Percentiles rank a stretch among this genome's conserved stretches.
These are phyloP conservation scores for Heteromormyrus szaboi DNA, from an alignment of 2,797 vertebrate genomes.

Conservation along the genomic window DNA sequence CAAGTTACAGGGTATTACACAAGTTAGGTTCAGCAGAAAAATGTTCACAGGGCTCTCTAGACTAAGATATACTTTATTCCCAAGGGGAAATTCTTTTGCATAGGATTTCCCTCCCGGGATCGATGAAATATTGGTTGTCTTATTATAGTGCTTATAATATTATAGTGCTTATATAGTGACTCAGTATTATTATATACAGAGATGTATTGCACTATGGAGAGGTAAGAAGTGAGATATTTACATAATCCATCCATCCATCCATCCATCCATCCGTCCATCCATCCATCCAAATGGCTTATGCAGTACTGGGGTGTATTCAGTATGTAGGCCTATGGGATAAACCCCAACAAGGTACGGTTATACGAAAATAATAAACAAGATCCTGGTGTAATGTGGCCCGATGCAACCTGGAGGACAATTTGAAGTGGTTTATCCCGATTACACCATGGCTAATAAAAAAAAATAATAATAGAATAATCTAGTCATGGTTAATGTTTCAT, in stretches of 20 bases:
- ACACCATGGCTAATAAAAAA: background rate
- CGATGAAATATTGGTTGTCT: background rate
- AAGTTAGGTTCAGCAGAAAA: background rate
- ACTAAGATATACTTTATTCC: background rate
- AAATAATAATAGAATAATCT: background rate
- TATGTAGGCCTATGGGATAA: background rate
- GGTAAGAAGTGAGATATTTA: background rate
- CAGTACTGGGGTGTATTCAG: background rate
- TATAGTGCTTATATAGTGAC: background rate
- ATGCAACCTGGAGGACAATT: background rate
- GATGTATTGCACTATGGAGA: background rate
- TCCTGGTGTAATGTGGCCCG: background rate
- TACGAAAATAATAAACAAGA: background rate
- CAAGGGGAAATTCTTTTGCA: background rate
- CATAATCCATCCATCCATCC: background rate
- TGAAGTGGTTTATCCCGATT: background rate
- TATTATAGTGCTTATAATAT: background rate
- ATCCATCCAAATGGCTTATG: background rate
- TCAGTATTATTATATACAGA: background rate
- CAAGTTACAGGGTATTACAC: background rate
- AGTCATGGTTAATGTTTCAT: background rate
- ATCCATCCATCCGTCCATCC: background rate
- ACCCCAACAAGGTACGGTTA: background rate
- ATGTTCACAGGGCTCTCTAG: background rate
- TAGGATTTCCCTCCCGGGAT: background rate